Percentiles rank a stretch among this genome's conserved stretches.
Evolutionary conservation across 2,888 invertebrate species (phyloP).

Genomic region (Drosophila colorata): DNA sequence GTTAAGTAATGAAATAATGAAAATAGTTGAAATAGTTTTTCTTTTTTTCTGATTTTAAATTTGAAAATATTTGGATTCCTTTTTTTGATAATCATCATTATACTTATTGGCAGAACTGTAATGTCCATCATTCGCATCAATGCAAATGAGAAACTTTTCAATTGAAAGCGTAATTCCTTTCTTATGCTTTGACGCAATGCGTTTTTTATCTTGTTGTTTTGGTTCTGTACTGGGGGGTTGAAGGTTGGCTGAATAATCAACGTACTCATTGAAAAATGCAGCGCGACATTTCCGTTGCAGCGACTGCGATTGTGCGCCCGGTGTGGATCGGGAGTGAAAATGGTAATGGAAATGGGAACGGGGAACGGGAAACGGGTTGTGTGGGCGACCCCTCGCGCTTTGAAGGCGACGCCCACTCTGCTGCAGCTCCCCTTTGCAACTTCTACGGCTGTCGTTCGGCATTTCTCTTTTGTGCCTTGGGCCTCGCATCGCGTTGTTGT

Average conservation of each 20-base stretch:
- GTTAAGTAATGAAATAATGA: too few relatives aligned
- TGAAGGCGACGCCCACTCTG: constrained; percentile 34
- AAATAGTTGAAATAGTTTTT: too few relatives aligned
- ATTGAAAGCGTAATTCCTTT: constrained; percentile 63
- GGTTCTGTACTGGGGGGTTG: too few relatives aligned
- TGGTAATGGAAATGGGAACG: constrained; percentile 8
- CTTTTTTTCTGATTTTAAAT: too few relatives aligned
- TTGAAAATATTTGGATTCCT: background rate
- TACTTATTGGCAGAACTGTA: background rate
- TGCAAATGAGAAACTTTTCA: constrained; percentile 18
- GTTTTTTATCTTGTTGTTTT: constrained; percentile 21
- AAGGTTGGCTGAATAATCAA: constrained; percentile 63
- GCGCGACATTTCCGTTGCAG: constrained; percentile 64
- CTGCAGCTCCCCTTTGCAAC: background rate
- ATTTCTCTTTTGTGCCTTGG: constrained; percentile 68
- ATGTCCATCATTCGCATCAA: background rate
- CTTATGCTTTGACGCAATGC: constrained; percentile 33
- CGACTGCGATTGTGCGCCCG: constrained; percentile 10
- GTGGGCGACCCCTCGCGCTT: constrained; percentile 42
- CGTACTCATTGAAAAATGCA: constrained; percentile 77
- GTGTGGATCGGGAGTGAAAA: constrained; percentile 9
- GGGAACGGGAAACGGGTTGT: constrained; percentile 14
- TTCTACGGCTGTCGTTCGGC: constrained; percentile 15
- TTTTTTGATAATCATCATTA: background rate
- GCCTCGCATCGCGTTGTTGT: constrained; percentile 43